phyloP scores from a whole-genome alignment of 2,888 invertebrate species.

The Lingula anatina region DNA sequence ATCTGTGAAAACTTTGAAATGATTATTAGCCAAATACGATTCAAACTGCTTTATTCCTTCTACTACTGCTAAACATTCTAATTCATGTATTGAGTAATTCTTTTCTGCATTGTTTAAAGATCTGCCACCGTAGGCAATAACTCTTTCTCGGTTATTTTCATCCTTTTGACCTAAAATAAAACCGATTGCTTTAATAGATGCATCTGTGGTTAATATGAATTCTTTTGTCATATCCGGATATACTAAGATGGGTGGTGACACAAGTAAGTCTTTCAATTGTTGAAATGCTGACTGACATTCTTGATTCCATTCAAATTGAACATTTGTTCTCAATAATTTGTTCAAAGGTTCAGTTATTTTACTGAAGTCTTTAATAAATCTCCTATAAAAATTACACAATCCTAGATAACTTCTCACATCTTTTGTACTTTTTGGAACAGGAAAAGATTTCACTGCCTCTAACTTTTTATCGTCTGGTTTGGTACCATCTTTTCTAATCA shows the following conservation, averaged over 20 bases:
- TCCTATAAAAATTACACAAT: slow-evolving; percentile 1
- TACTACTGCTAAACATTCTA: neutral
- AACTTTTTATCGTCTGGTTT: slow-evolving; percentile 4
- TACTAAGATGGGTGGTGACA: too few species aligned
- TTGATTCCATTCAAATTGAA: slow-evolving; percentile 19
- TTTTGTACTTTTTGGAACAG: slow-evolving; percentile 2
- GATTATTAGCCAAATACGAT: too few species aligned
- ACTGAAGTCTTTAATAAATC: too few species aligned
- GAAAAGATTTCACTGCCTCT: slow-evolving; percentile 3
- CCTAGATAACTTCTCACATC: too few species aligned
- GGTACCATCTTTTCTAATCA: slow-evolving; percentile 7
- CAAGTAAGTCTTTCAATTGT: slow-evolving; percentile 23
- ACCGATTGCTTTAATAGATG: slow-evolving; percentile 3
- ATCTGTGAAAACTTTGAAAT: too few species aligned
- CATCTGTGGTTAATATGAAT: slow-evolving; percentile 9
- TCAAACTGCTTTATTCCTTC: too few species aligned
- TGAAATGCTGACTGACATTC: slow-evolving; percentile 25
- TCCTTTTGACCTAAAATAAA: slow-evolving; percentile 9
- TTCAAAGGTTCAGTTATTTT: slow-evolving; percentile 34
- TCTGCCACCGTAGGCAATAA: too few species aligned
- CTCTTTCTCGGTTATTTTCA: slow-evolving; percentile 1
- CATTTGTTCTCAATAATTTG: slow-evolving; percentile 21
- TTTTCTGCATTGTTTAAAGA: neutral
- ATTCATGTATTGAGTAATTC: neutral
- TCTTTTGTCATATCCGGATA: slow-evolving; percentile 5